Percentiles rank a stretch among this genome's conserved stretches.
Evolutionary conservation across 2,888 invertebrate genomes (phyloP).

Genomic region (Nymphalis urticae): DNA sequence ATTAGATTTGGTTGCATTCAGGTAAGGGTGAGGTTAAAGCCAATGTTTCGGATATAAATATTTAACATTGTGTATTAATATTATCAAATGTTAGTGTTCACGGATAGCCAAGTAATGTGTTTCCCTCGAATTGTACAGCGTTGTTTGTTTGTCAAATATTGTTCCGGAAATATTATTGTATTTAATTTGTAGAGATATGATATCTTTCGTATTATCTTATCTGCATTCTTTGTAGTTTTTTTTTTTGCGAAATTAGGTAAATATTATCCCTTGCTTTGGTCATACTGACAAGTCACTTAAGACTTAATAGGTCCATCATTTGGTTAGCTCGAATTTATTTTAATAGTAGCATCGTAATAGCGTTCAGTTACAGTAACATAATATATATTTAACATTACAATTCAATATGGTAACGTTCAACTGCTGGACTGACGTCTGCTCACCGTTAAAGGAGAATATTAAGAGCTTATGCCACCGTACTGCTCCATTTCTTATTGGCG

Average conservation of each 20-base stretch:
- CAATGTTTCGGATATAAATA: background rate
- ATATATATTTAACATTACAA: too few relatives aligned
- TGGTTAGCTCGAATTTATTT: too few relatives aligned
- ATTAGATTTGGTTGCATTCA: too few relatives aligned
- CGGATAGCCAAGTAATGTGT: background rate
- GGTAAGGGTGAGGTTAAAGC: background rate
- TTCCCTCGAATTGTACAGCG: background rate
- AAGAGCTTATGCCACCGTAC: too few relatives aligned
- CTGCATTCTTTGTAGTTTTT: background rate
- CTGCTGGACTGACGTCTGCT: too few relatives aligned
- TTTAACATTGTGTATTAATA: background rate
- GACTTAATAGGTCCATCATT: too few relatives aligned
- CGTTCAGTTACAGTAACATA: too few relatives aligned
- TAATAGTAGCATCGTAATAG: too few relatives aligned
- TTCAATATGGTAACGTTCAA: too few relatives aligned
- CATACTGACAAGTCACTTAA: too few relatives aligned
- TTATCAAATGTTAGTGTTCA: conserved; percentile 2
- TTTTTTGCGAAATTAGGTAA: background rate
- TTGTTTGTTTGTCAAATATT: conserved; percentile 9
- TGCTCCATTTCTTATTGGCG: too few relatives aligned
- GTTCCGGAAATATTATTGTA: conserved; percentile 14
- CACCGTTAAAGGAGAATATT: too few relatives aligned
- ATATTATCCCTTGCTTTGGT: background rate
- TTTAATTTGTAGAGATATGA: conserved; percentile 1
- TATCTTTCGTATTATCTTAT: background rate